A percentile compares a stretch with the other conserved stretches of the same genome.
phyloP scores from a whole-genome alignment of 2,888 invertebrate genomes.

The Homarus gammarus region DNA sequence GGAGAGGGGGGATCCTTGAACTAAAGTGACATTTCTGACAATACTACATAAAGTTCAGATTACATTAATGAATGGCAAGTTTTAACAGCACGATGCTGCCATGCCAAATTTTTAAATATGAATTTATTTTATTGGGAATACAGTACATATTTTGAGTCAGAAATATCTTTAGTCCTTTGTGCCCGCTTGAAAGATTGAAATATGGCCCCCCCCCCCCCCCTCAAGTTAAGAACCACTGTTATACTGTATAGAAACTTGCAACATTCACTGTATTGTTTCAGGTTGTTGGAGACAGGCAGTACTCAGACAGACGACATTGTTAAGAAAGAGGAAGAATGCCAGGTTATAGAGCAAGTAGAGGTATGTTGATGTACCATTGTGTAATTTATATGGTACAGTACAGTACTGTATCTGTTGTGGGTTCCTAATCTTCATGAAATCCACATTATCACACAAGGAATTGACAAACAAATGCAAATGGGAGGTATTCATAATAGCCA shows the following conservation, averaged over 20 bases:
- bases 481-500: no score
- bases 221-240: no score
- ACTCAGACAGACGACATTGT: slow-evolving; percentile 62
- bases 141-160: background rate
- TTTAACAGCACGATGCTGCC: background rate
- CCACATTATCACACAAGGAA: no score
- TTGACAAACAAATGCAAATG: no score
- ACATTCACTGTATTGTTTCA: slow-evolving; percentile 12
- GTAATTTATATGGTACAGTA: no score
- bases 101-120: background rate
- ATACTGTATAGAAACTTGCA: no score
- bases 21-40: no score
- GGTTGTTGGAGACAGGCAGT: slow-evolving; percentile 34
- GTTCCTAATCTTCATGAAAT: no score
- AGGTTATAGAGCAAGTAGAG: slow-evolving; percentile 46
- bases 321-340: slow-evolving; percentile 50
- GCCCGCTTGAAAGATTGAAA: background rate
- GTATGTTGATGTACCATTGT: background rate
- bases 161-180: background rate
- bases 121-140: background rate
- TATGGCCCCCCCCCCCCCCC: background rate
- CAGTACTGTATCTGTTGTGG: no score
- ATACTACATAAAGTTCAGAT: no score
- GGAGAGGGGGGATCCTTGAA: no score
- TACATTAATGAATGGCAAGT: no score